Conservation (phyloP, 2,113 vertebrate species). For the Gopherus flavomarginatus region DNA sequence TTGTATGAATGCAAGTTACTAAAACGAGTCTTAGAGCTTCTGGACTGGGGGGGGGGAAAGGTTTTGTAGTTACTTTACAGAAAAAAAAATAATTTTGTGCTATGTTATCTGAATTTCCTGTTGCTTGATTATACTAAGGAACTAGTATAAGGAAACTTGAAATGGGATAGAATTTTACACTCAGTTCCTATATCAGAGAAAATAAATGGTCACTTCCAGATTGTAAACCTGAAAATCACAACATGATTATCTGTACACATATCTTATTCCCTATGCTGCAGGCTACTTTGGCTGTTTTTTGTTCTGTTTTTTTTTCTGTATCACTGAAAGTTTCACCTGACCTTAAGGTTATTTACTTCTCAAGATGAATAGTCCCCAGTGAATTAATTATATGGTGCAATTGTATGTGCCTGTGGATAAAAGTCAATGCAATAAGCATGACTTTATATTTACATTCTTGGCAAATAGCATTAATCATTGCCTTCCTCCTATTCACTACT, state of each 20-base stretch:
- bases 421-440: background rate
- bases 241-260: background rate
- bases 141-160: background rate
- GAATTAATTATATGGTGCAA: background rate
- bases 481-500: background rate
- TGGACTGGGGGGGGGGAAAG: background rate
- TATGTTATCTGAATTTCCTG: background rate
- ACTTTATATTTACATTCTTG: background rate
- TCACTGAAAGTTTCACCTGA: background rate
- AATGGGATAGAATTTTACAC: background rate
- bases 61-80: background rate
- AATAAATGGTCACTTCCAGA: background rate
- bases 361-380: background rate
- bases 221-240: background rate
- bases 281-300: background rate
- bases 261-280: background rate
- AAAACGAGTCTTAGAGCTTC: background rate
- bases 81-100: background rate
- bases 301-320: background rate
- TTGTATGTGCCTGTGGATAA: constrained; percentile 13
- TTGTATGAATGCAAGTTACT: background rate
- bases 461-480: background rate
- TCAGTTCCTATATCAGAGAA: background rate
- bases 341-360: background rate
- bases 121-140: background rate